Evolutionary conservation across 2,888 invertebrate species (phyloP).

Genomic region (Pollenia griseotomentosa): DNA sequence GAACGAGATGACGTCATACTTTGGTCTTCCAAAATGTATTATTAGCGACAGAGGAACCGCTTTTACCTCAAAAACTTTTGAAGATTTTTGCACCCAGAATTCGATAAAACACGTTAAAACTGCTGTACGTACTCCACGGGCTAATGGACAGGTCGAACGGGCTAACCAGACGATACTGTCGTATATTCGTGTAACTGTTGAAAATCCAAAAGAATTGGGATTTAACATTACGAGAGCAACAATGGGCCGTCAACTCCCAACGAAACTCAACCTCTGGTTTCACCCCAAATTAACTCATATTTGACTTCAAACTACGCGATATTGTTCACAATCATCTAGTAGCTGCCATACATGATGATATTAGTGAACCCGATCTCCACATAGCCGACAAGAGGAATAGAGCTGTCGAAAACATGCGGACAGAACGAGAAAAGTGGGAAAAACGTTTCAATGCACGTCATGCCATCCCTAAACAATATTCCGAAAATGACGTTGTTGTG

Average conservation of each 20-base stretch:
- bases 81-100: slow-evolving; percentile 30
- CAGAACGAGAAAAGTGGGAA: background rate
- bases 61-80: slow-evolving; percentile 74
- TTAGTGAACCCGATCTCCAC: background rate
- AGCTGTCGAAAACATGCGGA: background rate
- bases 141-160: slow-evolving; percentile 26
- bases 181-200: background rate
- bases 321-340: slow-evolving; percentile 1
- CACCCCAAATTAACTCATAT: slow-evolving; percentile 7
- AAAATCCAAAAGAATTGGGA: background rate
- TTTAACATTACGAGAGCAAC: background rate
- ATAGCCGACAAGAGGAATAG: slow-evolving; percentile 2
- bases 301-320: slow-evolving; percentile 19
- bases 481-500: background rate
- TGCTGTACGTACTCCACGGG: background rate
- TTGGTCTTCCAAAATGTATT: background rate
- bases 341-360: slow-evolving; percentile 24
- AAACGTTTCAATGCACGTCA: background rate
- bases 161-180: slow-evolving; percentile 30
- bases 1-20: background rate
- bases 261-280: slow-evolving; percentile 11
- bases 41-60: slow-evolving; percentile 72
- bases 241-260: slow-evolving; percentile 31
- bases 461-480: background rate
- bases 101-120: background rate